Conservation (phyloP, 2,113 vertebrate species). For the Macquaria ambigua region DNA sequence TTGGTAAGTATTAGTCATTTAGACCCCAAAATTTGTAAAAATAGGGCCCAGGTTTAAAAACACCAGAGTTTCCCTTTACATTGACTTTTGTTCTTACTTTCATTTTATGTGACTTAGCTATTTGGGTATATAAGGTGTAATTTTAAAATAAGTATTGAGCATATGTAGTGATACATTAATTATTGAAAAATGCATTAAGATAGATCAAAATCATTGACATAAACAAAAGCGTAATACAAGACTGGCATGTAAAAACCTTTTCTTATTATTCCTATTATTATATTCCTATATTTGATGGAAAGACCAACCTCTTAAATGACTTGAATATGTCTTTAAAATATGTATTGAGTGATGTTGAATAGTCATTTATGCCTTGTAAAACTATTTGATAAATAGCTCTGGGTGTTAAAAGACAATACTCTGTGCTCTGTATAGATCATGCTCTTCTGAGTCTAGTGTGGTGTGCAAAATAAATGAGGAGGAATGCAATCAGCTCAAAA, state of each 20-base stretch:
- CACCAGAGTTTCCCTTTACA: no score
- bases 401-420: conserved; percentile 15
- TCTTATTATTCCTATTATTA: no score
- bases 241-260: neutral
- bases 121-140: neutral
- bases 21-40: no score
- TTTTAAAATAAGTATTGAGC: neutral
- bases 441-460: conserved; percentile 36
- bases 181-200: neutral
- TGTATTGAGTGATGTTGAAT: neutral
- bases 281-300: neutral
- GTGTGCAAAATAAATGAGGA: conserved; percentile 63
- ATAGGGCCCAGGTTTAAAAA: no score
- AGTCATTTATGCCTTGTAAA: conserved; percentile 19
- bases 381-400: conserved; percentile 27
- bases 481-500: conserved; percentile 72
- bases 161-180: neutral
- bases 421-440: conserved; percentile 18
- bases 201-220: neutral
- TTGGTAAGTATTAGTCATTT: no score
- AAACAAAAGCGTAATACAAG: neutral
- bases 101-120: neutral
- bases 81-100: neutral
- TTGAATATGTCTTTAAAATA: neutral
- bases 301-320: neutral